phyloP scores from a whole-genome alignment of 2,888 invertebrate genomes.

The Thereva nobilitata region DNA sequence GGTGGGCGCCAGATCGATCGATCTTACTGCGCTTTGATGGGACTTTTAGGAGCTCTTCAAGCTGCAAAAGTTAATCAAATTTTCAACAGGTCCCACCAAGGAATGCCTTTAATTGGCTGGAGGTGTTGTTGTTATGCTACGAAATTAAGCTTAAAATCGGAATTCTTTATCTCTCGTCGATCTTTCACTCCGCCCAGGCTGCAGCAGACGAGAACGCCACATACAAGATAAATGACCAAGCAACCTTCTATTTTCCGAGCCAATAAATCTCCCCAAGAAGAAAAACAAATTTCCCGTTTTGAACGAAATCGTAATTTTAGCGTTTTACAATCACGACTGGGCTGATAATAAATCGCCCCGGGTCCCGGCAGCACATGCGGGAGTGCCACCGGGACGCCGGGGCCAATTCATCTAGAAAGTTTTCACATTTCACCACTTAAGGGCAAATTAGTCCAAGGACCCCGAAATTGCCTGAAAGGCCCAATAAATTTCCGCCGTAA shows the following conservation, averaged over 20 bases:
- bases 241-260: too few species aligned
- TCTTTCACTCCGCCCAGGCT: too few species aligned
- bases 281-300: too few species aligned
- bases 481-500: slow-evolving; percentile 35
- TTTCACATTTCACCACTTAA: slow-evolving; percentile 18
- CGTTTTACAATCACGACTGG: too few species aligned
- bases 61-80: slow-evolving; percentile 22
- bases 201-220: too few species aligned
- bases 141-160: slow-evolving; percentile 5
- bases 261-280: too few species aligned
- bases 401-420: slow-evolving; percentile 25
- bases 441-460: slow-evolving; percentile 30
- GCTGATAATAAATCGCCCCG: too few species aligned
- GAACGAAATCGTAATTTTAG: too few species aligned
- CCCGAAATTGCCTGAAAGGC: slow-evolving; percentile 38
- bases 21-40: slow-evolving; percentile 31
- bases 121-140: slow-evolving; percentile 25
- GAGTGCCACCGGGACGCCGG: background rate
- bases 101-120: slow-evolving; percentile 31
- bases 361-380: too few species aligned
- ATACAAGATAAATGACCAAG: too few species aligned
- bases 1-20: slow-evolving; percentile 32
- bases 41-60: slow-evolving; percentile 6
- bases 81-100: slow-evolving; percentile 24
- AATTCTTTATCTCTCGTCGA: too few species aligned